These are phyloP conservation scores for Takifugu ocellatus DNA, from an alignment of 2,797 vertebrate species.

Conservation along the genomic window DNA sequence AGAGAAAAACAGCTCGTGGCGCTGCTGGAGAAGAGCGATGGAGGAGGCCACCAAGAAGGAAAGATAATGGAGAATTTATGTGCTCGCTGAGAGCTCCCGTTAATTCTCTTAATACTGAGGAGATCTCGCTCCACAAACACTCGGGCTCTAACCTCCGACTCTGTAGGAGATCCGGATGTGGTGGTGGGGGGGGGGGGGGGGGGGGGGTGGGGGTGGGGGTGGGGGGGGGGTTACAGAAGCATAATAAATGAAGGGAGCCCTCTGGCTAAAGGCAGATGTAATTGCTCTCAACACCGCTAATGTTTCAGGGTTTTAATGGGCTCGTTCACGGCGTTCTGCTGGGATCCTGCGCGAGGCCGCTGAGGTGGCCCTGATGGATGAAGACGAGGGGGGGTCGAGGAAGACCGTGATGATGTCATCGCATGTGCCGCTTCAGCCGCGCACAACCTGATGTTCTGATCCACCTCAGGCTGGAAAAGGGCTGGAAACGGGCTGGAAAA, in stretches of 20 bases:
- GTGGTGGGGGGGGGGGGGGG: background rate
- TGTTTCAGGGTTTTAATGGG: constrained; percentile 74
- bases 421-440: too few species aligned
- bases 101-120: constrained; percentile 61
- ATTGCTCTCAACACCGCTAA: constrained; percentile 68
- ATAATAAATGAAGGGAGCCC: constrained; percentile 67
- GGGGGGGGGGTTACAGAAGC: constrained; percentile 49
- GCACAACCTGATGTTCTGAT: too few species aligned
- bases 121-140: constrained; percentile 55
- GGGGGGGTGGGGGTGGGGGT: background rate
- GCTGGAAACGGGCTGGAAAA: too few species aligned
- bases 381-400: background rate
- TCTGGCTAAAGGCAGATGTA: constrained; percentile 56
- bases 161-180: background rate
- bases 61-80: constrained; percentile 73
- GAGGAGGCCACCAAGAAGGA: constrained; percentile 52
- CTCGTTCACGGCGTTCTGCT: constrained; percentile 45
- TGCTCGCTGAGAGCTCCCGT: constrained; percentile 61
- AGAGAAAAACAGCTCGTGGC: constrained; percentile 24
- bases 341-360: constrained; percentile 16
- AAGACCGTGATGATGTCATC: background rate
- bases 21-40: constrained; percentile 40
- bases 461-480: too few species aligned
- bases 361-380: background rate
- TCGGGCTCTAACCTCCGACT: constrained; percentile 52